Evolutionary conservation across 2,797 vertebrate genomes (phyloP), one percentile per base, ranked within the genome.

Genomic region (Gambelia wislizenii): DNA sequence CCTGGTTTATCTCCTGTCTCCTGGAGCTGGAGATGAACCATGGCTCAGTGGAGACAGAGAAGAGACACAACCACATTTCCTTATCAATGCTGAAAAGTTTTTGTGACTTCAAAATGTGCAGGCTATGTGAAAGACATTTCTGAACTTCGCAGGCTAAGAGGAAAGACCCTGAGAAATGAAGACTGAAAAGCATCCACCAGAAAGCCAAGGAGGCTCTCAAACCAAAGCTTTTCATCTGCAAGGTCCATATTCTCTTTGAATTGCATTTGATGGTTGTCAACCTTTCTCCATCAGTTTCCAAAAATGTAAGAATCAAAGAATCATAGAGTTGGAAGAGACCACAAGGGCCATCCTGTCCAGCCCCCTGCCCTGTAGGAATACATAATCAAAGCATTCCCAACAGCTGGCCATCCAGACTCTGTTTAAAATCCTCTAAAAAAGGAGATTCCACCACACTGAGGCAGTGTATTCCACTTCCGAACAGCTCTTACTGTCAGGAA

Each of bases 171-270:
- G 39, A 94, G 88, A 95, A 94, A 94, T 90, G 83, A 88, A 93
- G 85, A 92, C 87, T 93, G 93, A 93, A 95, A 77, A 93, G 94
- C 88, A 94, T 6, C 54, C 22, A 92, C 92, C 80, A 87, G 85
- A 72, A 86, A 87, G 79, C 89, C 85, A 30, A 12, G 33, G 49
- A 67, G 44, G 88, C 93, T 91, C 93, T 92, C 93, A 77, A 70
- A 90, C 87, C 90, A 87, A 84, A 89, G 75, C 33, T 89, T 94
- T 92, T 94, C 91, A 89, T 93, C 80, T 93, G 54, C 89, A n/a
- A 1, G 67, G 87, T 90, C 91, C 90, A 33, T 77, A 30, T 84
- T 88, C 39, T 25, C 25, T 90, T 89, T 89, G 92, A 91, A 90
- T 93, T 95, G 91, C 69, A 84, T n/a, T 84, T 82, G 0, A 0